A percentile compares a stretch with the other conserved stretches of the same genome.
Conservation (phyloP, 1,140 invertebrate genomes). For the Temnothorax nylanderi region DNA sequence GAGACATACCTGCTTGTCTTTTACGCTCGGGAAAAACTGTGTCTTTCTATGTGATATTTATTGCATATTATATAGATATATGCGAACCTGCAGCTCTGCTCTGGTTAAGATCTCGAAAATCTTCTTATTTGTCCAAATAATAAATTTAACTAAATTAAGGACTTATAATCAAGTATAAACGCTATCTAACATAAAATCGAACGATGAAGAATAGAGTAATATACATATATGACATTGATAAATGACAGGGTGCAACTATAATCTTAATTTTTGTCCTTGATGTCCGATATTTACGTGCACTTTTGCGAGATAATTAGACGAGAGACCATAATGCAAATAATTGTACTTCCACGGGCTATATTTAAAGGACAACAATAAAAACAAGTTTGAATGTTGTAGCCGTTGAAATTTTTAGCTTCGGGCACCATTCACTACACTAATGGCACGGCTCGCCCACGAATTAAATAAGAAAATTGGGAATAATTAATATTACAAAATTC, state of each 20-base stretch:
- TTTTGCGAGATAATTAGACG: conserved; percentile 13
- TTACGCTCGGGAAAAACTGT: background rate
- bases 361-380: background rate
- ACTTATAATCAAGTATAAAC: background rate
- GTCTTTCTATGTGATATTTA: background rate
- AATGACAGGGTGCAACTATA: background rate
- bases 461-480: conserved; percentile 65
- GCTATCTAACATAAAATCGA: background rate
- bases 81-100: background rate
- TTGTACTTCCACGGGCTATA: background rate
- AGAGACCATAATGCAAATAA: background rate
- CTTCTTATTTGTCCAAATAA: conserved; percentile 1
- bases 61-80: background rate
- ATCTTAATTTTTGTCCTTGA: background rate
- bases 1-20: background rate
- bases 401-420: conserved; percentile 13
- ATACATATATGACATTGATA: too few species aligned
- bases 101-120: background rate
- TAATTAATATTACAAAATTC: conserved; percentile 57
- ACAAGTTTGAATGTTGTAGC: background rate
- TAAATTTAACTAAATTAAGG: background rate
- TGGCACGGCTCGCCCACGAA: conserved; percentile 43
- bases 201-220: too few species aligned
- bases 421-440: background rate
- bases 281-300: background rate